Evolutionary conservation across 1,140 invertebrate genomes (phyloP), one percentile per base, ranked within the genome.

Genomic region (Macrotrachela quadricornifera): DNA sequence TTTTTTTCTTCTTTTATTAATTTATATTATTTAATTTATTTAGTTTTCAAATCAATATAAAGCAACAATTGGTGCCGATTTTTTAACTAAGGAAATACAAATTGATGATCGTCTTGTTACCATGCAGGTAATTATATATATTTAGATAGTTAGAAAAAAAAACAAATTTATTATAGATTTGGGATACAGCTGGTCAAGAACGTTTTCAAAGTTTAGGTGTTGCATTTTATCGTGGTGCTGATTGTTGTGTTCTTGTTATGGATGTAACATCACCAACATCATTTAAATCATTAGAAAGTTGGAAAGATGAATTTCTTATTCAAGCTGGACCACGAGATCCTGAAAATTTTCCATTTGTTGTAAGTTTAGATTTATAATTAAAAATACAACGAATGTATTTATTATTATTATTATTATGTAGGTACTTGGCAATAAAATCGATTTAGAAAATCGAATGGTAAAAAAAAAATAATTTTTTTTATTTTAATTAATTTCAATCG

Each of bases 41-140:
- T 92, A 95, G 71, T 99, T 99, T 74, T 91, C 86, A 61, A 97
- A 95, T 73, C 92, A 97, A 73, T 99, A 99, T 73, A 99, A 99
- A 74, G 92, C 94, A 46, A 99, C 94, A 55, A 99, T 99, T 72
- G 94, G 94, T 56, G 94, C 94, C 56, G 94, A 99, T 76, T 99
- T 99, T 72, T 77, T 97, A 58, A 97, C 92, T 59, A 97, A 96
- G 74, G 92, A 97, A 75, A 84, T 99, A 46, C 85, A 87, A 72
- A 88, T 97, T 15, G 91, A 97, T 71, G 91, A 96, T 72, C 79
- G 86, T 66, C 80, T 92, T 63, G 91, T 99, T 46, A 97, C 92
- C 59, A 90, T 99, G 84, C 92, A 97, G 79, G 84, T 86, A 67
- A 67, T 63, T 50, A 53, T 40, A 10, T 14, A 40, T 40, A 10